Percentiles rank a stretch among this genome's conserved stretches.
Evolutionary conservation across 2,797 vertebrate genomes (phyloP).

Genomic region (Argyrosomus regius): DNA sequence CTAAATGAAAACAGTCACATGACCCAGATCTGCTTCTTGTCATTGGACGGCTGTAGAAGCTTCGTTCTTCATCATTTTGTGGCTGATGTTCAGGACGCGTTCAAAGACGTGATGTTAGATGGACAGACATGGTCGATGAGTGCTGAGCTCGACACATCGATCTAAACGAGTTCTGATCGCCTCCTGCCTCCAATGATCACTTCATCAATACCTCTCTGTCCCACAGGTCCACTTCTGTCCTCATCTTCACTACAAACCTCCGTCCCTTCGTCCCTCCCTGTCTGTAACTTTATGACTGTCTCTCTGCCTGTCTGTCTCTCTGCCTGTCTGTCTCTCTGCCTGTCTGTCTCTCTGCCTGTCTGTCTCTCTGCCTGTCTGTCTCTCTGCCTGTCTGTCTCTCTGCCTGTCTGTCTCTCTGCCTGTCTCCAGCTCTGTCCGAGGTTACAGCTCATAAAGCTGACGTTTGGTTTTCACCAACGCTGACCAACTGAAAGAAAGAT

Average conservation of each 20-base stretch:
- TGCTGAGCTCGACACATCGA: neutral
- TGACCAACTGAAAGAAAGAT: neutral
- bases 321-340: too few species aligned
- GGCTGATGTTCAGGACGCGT: too few species aligned
- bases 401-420: constrained; percentile 12
- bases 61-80: too few species aligned
- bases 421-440: constrained; percentile 9
- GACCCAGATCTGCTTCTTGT: too few species aligned
- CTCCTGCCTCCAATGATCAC: constrained; percentile 54
- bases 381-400: neutral
- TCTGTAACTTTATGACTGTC: constrained; percentile 30
- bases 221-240: constrained; percentile 49
- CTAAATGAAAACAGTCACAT: too few species aligned
- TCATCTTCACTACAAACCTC: constrained; percentile 2
- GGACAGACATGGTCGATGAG: too few species aligned
- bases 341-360: too few species aligned
- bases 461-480: neutral
- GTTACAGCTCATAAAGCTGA: neutral
- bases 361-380: neutral
- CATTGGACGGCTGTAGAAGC: too few species aligned
- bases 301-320: constrained; percentile 7
- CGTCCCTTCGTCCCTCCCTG: neutral
- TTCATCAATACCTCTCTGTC: constrained; percentile 67
- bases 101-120: too few species aligned
- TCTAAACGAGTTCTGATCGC: constrained; percentile 58